Evolutionary conservation across 2,113 vertebrate genomes (phyloP), one percentile per base, ranked within the genome.

Genomic region (Aegotheles bennettii): DNA sequence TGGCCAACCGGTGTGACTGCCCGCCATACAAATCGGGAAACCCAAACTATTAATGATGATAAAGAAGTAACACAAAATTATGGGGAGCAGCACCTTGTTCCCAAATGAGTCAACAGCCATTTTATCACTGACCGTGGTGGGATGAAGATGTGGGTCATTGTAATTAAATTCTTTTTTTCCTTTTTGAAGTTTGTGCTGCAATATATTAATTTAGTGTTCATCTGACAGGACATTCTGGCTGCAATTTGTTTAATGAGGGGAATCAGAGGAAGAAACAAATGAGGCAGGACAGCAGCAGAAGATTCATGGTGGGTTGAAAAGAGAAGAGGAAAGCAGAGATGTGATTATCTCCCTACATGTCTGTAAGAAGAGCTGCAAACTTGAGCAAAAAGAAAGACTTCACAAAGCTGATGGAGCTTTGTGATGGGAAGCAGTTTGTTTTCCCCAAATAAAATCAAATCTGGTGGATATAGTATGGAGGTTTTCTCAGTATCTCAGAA

Each of bases 171-270:
- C 23, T 68, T 91, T 53, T n/a, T 81, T 65, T n/a, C 65, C 50
- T 87, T 83, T 93, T 91, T 90, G 75, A 91, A 91, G 63, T 88
- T 88, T 57, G 29, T 82, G 50, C 67, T 85, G 43, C 75, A 85
- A 77, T 65, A 73, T 80, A 90, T 85, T 89, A 61, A 96, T 95
- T 91, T 90, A 74, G 45, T 50, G 9, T 67, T 91, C 11, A 0
- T 91, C 84, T 95, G 91, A 93, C 78, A 85, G 90, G 54, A 91
- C 40, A 54, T 83, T 94, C 91, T 59, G 71, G 26, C 35, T 75
- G 82, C 59, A 96, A 88, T 93, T 96, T 95, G 84, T 90, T 93
- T 96, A 96, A 95, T 80, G 90, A 95, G 78, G 35, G 81, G 64
- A 91, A 84, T 77, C 60, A 94, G 63, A 93, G 47, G 29, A 69